Conservation (phyloP, 2,797 vertebrate genomes). For the Phrynocephalus guinanensis region DNA sequence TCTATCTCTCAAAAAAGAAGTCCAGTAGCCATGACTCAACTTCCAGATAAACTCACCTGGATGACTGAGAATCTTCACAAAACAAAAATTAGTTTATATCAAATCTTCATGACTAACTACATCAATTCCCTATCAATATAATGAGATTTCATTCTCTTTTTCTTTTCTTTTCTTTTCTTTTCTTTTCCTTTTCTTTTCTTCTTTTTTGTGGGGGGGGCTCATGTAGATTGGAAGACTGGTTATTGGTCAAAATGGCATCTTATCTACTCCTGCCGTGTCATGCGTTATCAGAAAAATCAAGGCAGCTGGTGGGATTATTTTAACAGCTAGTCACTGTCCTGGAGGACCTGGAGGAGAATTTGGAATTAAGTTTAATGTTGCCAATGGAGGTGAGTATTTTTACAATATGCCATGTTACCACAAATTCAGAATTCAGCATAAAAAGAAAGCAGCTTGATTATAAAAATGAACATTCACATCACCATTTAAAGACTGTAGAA, state of each 20-base stretch:
- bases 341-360: constrained; percentile 96
- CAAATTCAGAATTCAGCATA: background rate
- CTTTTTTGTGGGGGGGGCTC: background rate
- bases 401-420: background rate
- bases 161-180: constrained; percentile 3
- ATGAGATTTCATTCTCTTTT: constrained; percentile 31
- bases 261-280: constrained; percentile 97
- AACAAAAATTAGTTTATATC: no score
- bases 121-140: background rate
- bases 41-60: no score
- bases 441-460: background rate
- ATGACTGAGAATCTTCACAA: no score
- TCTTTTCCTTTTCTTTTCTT: no score
- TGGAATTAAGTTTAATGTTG: constrained; percentile 96
- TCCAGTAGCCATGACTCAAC: no score
- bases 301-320: constrained; percentile 95
- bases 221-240: constrained; percentile 94
- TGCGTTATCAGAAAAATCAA: constrained; percentile 99
- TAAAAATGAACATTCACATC: background rate
- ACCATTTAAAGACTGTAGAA: background rate
- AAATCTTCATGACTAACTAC: constrained; percentile 7
- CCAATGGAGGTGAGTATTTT: constrained; percentile 90
- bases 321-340: constrained; percentile 97
- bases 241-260: constrained; percentile 95
- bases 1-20: no score